phyloP scores from a whole-genome alignment of 2,113 vertebrate species.

The Hemiscyllium ocellatum region DNA sequence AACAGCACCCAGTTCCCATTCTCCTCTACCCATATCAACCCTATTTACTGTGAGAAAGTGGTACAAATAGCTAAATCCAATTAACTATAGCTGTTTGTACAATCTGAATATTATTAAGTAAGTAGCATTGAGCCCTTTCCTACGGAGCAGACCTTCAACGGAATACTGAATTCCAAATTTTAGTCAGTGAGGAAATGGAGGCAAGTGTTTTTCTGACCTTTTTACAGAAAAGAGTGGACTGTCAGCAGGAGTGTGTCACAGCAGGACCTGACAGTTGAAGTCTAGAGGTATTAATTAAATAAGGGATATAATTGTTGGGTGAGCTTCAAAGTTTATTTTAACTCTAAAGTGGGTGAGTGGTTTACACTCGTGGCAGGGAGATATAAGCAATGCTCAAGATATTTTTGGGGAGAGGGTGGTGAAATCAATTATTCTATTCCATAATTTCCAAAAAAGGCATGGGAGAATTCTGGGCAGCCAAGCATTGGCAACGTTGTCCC shows the following conservation, averaged over 20 bases:
- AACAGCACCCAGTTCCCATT: background rate
- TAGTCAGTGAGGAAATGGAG: no score
- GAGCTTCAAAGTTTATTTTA: background rate
- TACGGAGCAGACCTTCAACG: background rate
- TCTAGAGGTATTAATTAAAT: background rate
- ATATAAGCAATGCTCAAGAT: background rate
- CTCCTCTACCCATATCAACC: background rate
- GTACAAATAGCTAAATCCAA: background rate
- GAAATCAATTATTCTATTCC: no score
- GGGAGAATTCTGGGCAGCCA: no score
- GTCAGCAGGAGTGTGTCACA: background rate
- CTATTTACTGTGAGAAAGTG: background rate
- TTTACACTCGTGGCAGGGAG: background rate
- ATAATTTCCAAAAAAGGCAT: no score
- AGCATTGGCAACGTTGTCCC: no score
- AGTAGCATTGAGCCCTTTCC: background rate
- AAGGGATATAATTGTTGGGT: background rate
- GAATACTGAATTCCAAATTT: no score
- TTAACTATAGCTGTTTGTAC: background rate
- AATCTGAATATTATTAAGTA: background rate
- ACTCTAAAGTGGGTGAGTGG: background rate
- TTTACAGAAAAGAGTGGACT: background rate
- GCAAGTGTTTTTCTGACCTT: background rate
- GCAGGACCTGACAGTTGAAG: background rate
- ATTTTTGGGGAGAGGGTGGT: no score